Evolutionary conservation across 2,113 vertebrate species (phyloP), one percentile per base, ranked within the genome.

Genomic region (Patagioenas fasciata): DNA sequence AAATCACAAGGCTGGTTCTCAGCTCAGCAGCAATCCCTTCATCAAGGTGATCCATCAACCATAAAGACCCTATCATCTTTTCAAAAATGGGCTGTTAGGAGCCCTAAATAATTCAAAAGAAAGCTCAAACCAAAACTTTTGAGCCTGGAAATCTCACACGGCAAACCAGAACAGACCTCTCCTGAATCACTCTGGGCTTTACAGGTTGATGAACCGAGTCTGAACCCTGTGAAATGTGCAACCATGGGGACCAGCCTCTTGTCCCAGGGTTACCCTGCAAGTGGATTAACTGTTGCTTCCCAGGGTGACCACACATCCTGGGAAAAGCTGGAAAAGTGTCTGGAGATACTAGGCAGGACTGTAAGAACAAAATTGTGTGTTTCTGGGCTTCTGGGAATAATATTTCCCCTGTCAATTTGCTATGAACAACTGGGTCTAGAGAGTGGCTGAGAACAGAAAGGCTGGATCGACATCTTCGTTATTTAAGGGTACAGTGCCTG

Each of bases 181-280:
- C 24, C n/a, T 25, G 50, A 26, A 6, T 8, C 6, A 3, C 20
- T 42, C 29, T 4, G 10, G 7, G 34, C 6, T 53, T 6, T 47
- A 42, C 11, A 32, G n/a, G 64, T 11, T 31, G 34, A 19, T 17
- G 53, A 64, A 54, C 29, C 11, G 9, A 21, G 29, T 28, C 25
- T 42, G 32, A 77, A 16, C 10, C 11, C 50, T 15, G 10, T 1
- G 12, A 74, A 50, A 58, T 4, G 36, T 8, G 31, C 24, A 60
- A 1, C 19, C 3, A 1, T 0, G 1, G 26, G 24, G 53, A 3
- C 13, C 60, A 48, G 32, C 34, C 29, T 32, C 47, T 58, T 4
- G 3, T 5, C 36, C 10, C 15, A 50, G 56, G 47, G 13, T 29
- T 32, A 26, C 40, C 42, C 48, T 23, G 36, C n/a, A 19, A 12